These are phyloP conservation scores for Mamestra configurata DNA, from an alignment of 1,140 invertebrate species.

Conservation along the genomic window DNA sequence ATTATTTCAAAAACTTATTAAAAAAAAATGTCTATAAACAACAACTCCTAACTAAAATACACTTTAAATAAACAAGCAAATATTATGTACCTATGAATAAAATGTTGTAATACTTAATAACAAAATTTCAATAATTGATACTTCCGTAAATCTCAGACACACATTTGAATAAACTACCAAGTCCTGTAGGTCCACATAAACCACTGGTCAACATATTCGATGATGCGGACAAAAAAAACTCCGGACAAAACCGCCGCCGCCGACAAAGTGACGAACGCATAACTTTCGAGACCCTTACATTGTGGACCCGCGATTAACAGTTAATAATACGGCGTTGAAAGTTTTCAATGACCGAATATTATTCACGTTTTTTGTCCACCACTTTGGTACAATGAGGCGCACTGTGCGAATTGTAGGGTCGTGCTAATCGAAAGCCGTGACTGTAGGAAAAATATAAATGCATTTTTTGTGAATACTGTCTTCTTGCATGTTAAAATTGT, in stretches of 20 bases:
- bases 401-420: conserved; percentile 27
- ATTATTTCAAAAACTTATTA: no score
- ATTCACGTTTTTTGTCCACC: conserved; percentile 45
- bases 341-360: conserved; percentile 45
- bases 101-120: no score
- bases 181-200: not conserved
- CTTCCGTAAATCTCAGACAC: no score
- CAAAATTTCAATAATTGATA: no score
- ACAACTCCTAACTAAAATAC: no score
- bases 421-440: conserved; percentile 35
- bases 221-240: conserved; percentile 63
- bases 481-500: not conserved
- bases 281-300: conserved; percentile 55
- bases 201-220: conserved; percentile 60
- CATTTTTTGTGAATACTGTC: conserved; percentile 13
- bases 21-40: no score
- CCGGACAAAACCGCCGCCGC: conserved; percentile 55
- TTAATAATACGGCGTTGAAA: conserved; percentile 49
- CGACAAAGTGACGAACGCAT: conserved; percentile 65
- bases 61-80: no score
- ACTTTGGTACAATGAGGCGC: conserved; percentile 6
- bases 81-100: no score
- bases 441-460: conserved; percentile 30
- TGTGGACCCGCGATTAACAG: conserved; percentile 54
- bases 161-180: conserved; percentile 26